Percentiles rank a stretch among this genome's conserved stretches.
Evolutionary conservation across 2,888 invertebrate genomes (phyloP).

Genomic region (Leptothorax acervorum): DNA sequence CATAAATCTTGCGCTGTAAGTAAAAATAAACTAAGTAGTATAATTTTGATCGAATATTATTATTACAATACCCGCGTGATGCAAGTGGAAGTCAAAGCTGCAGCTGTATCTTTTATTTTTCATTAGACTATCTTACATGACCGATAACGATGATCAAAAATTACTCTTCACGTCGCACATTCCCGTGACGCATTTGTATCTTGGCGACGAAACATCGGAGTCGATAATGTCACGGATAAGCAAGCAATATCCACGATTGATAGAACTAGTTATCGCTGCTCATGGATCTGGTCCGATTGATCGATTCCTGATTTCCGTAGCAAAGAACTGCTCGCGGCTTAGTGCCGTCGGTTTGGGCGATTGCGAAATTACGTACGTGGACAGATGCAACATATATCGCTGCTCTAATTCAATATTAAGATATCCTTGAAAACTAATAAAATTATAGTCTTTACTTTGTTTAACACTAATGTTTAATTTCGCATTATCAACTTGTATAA

Average conservation of each 20-base stretch:
- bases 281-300: slow-evolving; percentile 74
- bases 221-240: background rate
- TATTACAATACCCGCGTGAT: background rate
- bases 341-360: slow-evolving; percentile 9
- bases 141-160: background rate
- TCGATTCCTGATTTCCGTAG: slow-evolving; percentile 14
- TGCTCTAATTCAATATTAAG: background rate
- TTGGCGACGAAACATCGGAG: background rate
- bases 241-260: slow-evolving; percentile 78
- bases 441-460: background rate
- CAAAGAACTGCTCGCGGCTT: background rate
- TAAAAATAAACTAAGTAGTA: background rate
- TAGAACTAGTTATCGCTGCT: slow-evolving; percentile 82
- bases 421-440: background rate
- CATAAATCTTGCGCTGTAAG: slow-evolving; percentile 25
- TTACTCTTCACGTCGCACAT: slow-evolving; percentile 75
- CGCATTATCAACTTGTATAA: background rate
- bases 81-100: background rate
- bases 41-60: background rate
- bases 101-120: background rate
- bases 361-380: slow-evolving; percentile 13
- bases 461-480: background rate
- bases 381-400: background rate
- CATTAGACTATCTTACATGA: slow-evolving; percentile 17
- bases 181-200: slow-evolving; percentile 19